A percentile compares a stretch with the other conserved stretches of the same genome.
Conservation (phyloP, 1,140 invertebrate species). For the Anadara kagoshimensis region DNA sequence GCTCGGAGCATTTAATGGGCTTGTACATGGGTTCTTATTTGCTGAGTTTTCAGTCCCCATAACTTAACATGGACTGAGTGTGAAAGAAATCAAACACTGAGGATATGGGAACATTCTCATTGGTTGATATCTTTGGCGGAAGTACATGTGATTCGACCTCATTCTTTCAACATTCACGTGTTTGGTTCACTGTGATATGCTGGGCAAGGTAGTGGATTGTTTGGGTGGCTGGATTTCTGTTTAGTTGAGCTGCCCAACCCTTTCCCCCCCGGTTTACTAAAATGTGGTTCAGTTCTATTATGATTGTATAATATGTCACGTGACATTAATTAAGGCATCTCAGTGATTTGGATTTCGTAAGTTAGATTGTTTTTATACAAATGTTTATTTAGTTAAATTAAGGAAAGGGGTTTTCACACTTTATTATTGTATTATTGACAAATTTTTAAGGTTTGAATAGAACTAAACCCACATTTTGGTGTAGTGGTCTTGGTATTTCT, state of each 20-base stretch:
- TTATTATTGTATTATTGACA: background rate
- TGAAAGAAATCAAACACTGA: conserved; percentile 12
- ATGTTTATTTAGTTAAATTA: background rate
- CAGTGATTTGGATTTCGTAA: background rate
- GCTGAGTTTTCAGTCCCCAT: conserved; percentile 2
- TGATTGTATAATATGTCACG: background rate
- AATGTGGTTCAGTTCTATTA: conserved; percentile 5
- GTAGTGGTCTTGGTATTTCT: background rate
- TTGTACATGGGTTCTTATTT: background rate
- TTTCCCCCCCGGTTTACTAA: background rate
- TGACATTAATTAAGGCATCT: background rate
- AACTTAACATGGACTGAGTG: conserved; percentile 15
- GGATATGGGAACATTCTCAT: conserved; percentile 22
- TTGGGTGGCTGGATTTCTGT: too few species aligned
- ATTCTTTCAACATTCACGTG: conserved; percentile 3
- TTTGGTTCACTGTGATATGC: background rate
- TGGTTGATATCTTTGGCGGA: conserved; percentile 10
- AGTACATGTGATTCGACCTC: conserved; percentile 10
- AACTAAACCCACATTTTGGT: conserved; percentile 1
- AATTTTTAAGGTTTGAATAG: background rate
- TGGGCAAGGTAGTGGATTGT: background rate
- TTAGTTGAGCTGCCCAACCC: background rate
- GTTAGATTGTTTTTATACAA: background rate
- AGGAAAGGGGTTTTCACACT: background rate
- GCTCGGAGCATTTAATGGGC: background rate